phyloP scores from a whole-genome alignment of 1,140 invertebrate genomes.

The Drosophila funebris region DNA sequence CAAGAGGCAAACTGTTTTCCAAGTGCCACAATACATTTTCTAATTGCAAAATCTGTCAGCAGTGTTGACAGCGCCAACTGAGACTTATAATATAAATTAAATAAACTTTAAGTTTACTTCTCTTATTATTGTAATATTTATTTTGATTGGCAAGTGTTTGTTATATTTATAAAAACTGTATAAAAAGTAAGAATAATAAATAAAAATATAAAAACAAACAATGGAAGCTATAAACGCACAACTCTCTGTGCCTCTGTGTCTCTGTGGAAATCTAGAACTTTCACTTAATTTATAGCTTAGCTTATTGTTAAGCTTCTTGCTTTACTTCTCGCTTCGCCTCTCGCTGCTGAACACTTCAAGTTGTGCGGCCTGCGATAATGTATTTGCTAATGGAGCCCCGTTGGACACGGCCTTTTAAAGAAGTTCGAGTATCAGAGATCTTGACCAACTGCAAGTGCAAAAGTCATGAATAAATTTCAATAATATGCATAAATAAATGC shows the following conservation, averaged over 20 bases:
- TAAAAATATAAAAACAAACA: background rate
- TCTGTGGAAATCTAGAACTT: background rate
- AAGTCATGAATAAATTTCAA: slow-evolving; percentile 70
- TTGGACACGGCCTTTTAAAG: background rate
- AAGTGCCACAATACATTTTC: too few relatives aligned
- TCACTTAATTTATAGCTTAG: background rate
- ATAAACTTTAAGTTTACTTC: too few relatives aligned
- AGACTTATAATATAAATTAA: too few relatives aligned
- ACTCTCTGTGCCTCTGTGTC: too few relatives aligned
- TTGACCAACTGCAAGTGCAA: slow-evolving; percentile 32
- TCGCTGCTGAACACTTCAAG: background rate
- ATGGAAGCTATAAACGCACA: background rate
- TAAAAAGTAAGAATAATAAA: too few relatives aligned
- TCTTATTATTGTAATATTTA: too few relatives aligned
- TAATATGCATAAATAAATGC: slow-evolving; percentile 48
- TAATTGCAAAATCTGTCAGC: too few relatives aligned
- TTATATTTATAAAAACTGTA: too few relatives aligned
- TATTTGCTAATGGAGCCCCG: background rate
- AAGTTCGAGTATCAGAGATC: background rate
- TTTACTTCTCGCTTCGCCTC: background rate
- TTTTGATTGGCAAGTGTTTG: too few relatives aligned
- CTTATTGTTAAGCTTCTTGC: background rate
- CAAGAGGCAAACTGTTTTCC: too few relatives aligned
- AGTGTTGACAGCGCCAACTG: too few relatives aligned
- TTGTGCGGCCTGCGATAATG: background rate